Base-by-base conservation (phyloP, 2,113 vertebrate genomes). In the Chloropsis cyanopogon region DNA sequence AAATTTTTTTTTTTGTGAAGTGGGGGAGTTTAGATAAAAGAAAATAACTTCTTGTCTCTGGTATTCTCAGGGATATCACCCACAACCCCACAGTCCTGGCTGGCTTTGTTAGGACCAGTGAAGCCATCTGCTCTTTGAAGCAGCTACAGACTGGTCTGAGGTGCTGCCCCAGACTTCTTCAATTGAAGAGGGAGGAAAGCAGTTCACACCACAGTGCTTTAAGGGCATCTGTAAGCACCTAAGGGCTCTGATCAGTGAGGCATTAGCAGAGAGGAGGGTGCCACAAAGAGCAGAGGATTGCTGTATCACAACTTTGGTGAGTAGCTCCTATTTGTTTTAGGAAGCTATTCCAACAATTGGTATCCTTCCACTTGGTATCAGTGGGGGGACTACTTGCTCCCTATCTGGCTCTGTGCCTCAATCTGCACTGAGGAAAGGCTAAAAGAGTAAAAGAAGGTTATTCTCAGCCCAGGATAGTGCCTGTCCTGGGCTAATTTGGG, bases 231-330 rank as follows among this genome's bases (percentile, higher is more conserved):
- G 3, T 12, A 31, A 3, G 11, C 3, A 6, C 4, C 1, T 57
- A 1, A 10, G n/a, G 41, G 28, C 4, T 28, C 9, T 60, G 31
- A 21, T 33, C 69, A 2, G 0, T 5, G 21, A 18, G 59, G 26
- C 0, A 2, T 23, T 57, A 20, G 13, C 0, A 37, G 50, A 3
- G 11, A 25, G 18, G 12, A 21, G 49, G 4, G 13, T 22, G 3
- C 11, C 0, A 7, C 10, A 24, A 72, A 52, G 20, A 14, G 24
- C 12, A 9, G 47, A 44, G 28, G 2, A 5, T 1, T 4, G 3
- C 35, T 64, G 17, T 21, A 0, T 54, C 44, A 64, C 9, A 28
- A 1, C 10, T 86, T 19, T 52, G 57, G 76, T 95, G 63, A 90
- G 86, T 86, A 41, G 9, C 4, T 76, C 3, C 1, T 1, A 1